Percentiles rank a stretch among this genome's conserved stretches.
These are phyloP conservation scores for Sturnira hondurensis DNA, from an alignment of 2,113 vertebrate species.

Conservation along the genomic window DNA sequence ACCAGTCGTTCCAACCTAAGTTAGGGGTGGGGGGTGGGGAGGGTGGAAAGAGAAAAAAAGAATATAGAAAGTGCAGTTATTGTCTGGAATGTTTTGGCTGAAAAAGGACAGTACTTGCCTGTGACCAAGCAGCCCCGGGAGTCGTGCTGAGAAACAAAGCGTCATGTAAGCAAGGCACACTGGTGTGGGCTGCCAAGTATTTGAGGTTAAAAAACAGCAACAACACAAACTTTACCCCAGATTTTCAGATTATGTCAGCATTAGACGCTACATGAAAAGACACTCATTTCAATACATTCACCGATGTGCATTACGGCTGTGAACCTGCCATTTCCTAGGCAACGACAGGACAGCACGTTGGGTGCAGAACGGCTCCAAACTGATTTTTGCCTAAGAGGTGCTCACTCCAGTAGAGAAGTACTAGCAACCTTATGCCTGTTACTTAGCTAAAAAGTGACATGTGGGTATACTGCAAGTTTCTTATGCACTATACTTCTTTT, in stretches of 20 bases:
- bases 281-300: background rate
- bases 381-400: background rate
- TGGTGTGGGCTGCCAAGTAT: conserved; percentile 75
- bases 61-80: conserved; percentile 74
- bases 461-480: background rate
- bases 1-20: conserved; percentile 96
- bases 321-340: background rate
- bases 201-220: conserved; percentile 44
- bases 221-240: conserved; percentile 72
- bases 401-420: background rate
- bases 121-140: conserved; percentile 76
- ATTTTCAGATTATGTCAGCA: conserved; percentile 58
- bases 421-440: background rate
- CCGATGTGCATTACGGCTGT: background rate
- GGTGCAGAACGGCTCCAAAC: background rate
- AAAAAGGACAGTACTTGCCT: conserved; percentile 81
- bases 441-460: background rate
- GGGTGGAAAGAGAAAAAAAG: conserved; percentile 13
- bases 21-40: conserved; percentile 44
- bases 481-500: background rate
- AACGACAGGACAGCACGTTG: background rate
- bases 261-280: conserved; percentile 22
- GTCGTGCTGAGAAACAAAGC: conserved; percentile 79
- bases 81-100: conserved; percentile 78
- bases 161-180: conserved; percentile 75